Conservation (phyloP, 2,113 vertebrate genomes). For the Monopterus albus region DNA sequence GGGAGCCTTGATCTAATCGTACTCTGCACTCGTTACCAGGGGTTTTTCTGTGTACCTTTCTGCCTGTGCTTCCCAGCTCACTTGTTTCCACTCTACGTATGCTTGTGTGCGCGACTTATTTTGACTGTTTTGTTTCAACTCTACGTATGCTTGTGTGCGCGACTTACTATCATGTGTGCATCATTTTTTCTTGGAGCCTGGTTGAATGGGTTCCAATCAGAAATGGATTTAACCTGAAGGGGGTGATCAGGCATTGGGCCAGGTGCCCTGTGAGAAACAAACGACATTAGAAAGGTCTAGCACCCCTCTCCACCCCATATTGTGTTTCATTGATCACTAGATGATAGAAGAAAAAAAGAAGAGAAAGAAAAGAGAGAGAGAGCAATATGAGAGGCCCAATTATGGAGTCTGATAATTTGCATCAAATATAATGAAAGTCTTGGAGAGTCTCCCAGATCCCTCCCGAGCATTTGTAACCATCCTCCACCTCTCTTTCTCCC, state of each 20-base stretch:
- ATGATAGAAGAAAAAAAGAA: conserved; percentile 37
- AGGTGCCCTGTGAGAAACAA: conserved; percentile 47
- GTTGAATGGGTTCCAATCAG: conserved; percentile 28
- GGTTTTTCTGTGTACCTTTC: not conserved
- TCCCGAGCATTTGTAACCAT: conserved; percentile 59
- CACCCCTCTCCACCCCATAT: conserved; percentile 44
- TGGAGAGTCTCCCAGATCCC: conserved; percentile 79
- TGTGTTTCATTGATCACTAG: conserved; percentile 73
- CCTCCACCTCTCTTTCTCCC: conserved; percentile 21
- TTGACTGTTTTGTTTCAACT: not conserved
- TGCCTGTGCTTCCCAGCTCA: not conserved
- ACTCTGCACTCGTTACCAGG: not conserved
- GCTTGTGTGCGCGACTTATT: conserved; percentile 8
- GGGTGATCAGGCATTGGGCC: conserved; percentile 29
- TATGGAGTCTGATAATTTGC: conserved; percentile 80
- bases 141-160: not conserved
- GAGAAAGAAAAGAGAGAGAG: conserved; percentile 42
- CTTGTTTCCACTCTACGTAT: not conserved
- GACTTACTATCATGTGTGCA: too few relatives aligned
- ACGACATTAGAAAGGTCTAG: conserved; percentile 39
- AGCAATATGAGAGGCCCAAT: conserved; percentile 78
- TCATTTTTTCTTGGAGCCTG: conserved; percentile 16
- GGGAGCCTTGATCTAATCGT: not conserved
- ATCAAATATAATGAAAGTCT: conserved; percentile 84
- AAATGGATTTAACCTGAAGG: conserved; percentile 34